Evolutionary conservation across 2,797 vertebrate genomes (phyloP).

Genomic region (Alfaro cultratus): DNA sequence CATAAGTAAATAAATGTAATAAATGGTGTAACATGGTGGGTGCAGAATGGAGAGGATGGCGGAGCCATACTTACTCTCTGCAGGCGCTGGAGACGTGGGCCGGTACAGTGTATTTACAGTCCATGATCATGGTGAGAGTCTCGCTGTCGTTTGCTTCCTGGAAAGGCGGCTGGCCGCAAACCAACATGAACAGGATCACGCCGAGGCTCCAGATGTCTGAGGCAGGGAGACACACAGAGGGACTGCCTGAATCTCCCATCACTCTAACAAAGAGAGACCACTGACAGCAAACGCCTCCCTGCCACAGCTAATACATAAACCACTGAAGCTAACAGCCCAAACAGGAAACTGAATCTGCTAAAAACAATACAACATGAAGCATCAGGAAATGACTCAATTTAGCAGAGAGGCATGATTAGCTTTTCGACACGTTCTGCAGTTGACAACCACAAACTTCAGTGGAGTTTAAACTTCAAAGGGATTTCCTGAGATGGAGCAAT

Average conservation of each 20-base stretch:
- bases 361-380: not conserved
- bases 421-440: not conserved
- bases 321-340: not conserved
- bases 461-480: too few relatives aligned
- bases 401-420: not conserved
- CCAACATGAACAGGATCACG: slow-evolving; percentile 91
- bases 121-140: slow-evolving; percentile 94
- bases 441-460: too few relatives aligned
- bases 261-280: not conserved
- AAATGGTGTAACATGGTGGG: too few relatives aligned
- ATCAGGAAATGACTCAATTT: not conserved
- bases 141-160: slow-evolving; percentile 92
- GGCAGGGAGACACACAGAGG: slow-evolving; percentile 15
- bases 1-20: not conserved
- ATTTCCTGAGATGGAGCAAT: too few relatives aligned
- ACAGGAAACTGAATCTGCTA: not conserved
- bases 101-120: slow-evolving; percentile 89
- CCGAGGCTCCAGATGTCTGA: slow-evolving; percentile 91
- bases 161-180: slow-evolving; percentile 89
- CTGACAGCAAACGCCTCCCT: not conserved
- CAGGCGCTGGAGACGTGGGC: slow-evolving; percentile 83
- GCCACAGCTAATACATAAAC: not conserved
- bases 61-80: slow-evolving; percentile 82
- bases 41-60: not conserved
- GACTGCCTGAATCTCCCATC: not conserved